Percentiles rank a stretch among this genome's conserved stretches.
These are phyloP conservation scores for Tretioscincus oriximinensis DNA, from an alignment of 2,113 vertebrate species.

Conservation along the genomic window DNA sequence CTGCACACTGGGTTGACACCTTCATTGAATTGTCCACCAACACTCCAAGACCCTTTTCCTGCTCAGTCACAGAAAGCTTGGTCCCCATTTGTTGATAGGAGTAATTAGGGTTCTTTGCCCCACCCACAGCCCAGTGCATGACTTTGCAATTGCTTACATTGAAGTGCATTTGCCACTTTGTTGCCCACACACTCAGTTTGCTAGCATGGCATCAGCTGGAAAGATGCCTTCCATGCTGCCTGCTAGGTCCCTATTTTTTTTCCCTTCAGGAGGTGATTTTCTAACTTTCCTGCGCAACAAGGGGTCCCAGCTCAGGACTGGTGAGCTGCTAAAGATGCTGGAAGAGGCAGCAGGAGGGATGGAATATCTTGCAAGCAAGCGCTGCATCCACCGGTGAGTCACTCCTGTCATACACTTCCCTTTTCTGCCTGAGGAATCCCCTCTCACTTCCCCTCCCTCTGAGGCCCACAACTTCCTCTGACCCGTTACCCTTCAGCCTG, in stretches of 20 bases:
- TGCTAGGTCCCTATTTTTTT: rapidly evolving
- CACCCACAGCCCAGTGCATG: too few species aligned
- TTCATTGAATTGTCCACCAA: too few species aligned
- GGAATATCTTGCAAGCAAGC: slow-evolving; percentile 93
- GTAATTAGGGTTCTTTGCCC: too few species aligned
- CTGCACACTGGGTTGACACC: too few species aligned
- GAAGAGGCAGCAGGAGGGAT: slow-evolving; percentile 89
- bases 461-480: too few species aligned
- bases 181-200: rapidly evolving
- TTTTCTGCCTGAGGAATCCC: neutral
- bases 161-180: rapidly evolving
- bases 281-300: slow-evolving; percentile 86
- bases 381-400: slow-evolving; percentile 94
- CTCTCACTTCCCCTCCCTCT: neutral
- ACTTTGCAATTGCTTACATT: too few species aligned
- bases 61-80: too few species aligned
- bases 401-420: too few species aligned
- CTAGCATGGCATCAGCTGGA: neutral
- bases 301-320: slow-evolving; percentile 73
- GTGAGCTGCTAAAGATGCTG: slow-evolving; percentile 86
- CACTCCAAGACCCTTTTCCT: too few species aligned
- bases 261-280: slow-evolving; percentile 87
- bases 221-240: neutral
- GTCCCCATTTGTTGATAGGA: too few species aligned
- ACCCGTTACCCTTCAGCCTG: too few species aligned